Conservation (phyloP, 1,140 invertebrate species). For the Cydia fagiglandana region DNA sequence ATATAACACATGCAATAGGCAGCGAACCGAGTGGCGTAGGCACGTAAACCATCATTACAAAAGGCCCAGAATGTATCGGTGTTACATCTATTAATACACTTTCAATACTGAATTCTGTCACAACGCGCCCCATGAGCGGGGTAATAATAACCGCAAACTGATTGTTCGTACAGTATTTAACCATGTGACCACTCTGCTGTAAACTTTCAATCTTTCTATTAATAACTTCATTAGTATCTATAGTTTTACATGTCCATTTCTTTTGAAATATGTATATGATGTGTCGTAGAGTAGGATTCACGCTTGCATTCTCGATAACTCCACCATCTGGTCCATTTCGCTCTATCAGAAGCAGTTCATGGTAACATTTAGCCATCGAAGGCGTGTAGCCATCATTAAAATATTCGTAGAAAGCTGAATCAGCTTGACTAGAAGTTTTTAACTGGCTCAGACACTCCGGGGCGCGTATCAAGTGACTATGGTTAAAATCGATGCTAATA, state of each 20-base stretch:
- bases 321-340: constrained; percentile 31
- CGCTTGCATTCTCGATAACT: constrained; percentile 7
- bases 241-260: neutral
- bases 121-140: constrained; percentile 34
- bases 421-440: constrained; percentile 27
- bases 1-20: constrained; percentile 39
- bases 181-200: neutral
- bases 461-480: constrained; percentile 35
- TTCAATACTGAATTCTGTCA: constrained; percentile 30
- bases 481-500: constrained; percentile 38
- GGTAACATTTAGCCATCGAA: constrained; percentile 34
- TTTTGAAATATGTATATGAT: constrained; percentile 32
- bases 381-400: constrained; percentile 34
- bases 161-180: neutral
- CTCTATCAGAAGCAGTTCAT: constrained; percentile 33
- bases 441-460: constrained; percentile 28
- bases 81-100: constrained; percentile 39
- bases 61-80: neutral
- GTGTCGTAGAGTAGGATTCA: constrained; percentile 38
- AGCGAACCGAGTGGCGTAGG: constrained; percentile 39
- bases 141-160: constrained; percentile 33
- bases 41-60: constrained; percentile 34
- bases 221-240: neutral
- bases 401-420: constrained; percentile 33
- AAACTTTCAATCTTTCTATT: neutral